Conservation (phyloP, 2,113 vertebrate species). For the Erythrolamprus reginae region DNA sequence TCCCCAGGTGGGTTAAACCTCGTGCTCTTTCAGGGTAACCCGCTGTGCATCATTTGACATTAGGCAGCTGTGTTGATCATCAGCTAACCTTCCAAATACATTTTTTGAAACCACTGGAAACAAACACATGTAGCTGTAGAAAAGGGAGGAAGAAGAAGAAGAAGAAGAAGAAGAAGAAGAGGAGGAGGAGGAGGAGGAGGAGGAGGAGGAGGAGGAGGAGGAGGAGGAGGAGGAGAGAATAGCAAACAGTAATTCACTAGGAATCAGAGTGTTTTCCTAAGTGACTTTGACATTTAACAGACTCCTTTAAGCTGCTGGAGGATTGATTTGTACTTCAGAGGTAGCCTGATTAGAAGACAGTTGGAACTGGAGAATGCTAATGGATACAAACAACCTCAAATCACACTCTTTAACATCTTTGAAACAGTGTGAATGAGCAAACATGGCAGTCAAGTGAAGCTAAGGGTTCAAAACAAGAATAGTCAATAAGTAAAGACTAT, state of each 20-base stretch:
- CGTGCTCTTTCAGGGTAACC: slow-evolving; percentile 21
- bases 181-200: no score
- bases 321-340: slow-evolving; percentile 74
- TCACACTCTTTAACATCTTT: slow-evolving; percentile 55
- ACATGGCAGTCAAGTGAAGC: slow-evolving; percentile 29
- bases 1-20: slow-evolving; percentile 9
- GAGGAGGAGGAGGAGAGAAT: neutral
- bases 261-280: slow-evolving; percentile 36
- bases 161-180: neutral
- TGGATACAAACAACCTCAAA: slow-evolving; percentile 59
- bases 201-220: neutral
- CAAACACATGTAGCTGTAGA: slow-evolving; percentile 53
- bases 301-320: slow-evolving; percentile 50
- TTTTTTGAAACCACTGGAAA: slow-evolving; percentile 45
- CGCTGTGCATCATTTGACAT: slow-evolving; percentile 16
- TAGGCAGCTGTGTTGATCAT: slow-evolving; percentile 44
- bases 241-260: slow-evolving; percentile 54
- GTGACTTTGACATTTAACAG: slow-evolving; percentile 63
- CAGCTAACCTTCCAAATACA: slow-evolving; percentile 50
- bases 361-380: slow-evolving; percentile 69
- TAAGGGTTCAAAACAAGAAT: neutral
- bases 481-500: neutral
- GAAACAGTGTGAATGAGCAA: slow-evolving; percentile 56
- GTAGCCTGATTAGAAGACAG: slow-evolving; percentile 64
- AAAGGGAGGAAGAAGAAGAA: neutral